phyloP scores from a whole-genome alignment of 2,797 vertebrate species.

The Glossophaga mutica region DNA sequence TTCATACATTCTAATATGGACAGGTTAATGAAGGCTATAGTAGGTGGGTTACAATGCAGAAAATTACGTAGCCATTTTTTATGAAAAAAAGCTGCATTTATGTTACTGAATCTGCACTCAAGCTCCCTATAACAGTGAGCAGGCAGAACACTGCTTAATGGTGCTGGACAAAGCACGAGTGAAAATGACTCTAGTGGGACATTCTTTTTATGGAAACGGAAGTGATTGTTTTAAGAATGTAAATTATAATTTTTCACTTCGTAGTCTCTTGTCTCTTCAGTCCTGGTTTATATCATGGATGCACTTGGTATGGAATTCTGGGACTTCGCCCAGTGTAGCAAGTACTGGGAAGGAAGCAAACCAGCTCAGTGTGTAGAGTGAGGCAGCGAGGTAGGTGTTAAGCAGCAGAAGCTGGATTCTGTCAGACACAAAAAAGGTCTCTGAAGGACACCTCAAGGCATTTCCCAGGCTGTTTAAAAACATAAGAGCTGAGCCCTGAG shows the following conservation, averaged over 20 bases:
- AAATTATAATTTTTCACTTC: background rate
- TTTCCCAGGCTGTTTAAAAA: background rate
- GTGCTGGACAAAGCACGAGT: background rate
- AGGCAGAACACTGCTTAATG: conserved; percentile 31
- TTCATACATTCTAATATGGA: background rate
- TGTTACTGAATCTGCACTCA: background rate
- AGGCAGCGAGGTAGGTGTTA: rapidly evolving
- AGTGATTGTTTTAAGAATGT: conserved; percentile 41
- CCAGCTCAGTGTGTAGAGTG: background rate
- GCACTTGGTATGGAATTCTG: background rate
- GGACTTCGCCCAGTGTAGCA: background rate
- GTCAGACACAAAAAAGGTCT: background rate
- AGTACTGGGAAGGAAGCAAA: background rate
- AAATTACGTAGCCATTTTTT: background rate
- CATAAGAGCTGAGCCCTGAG: background rate
- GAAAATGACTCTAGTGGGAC: conserved; percentile 12
- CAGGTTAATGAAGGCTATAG: background rate
- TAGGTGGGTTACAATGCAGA: background rate
- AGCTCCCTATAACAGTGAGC: background rate
- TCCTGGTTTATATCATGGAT: background rate
- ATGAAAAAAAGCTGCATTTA: background rate
- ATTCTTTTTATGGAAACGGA: conserved; percentile 11
- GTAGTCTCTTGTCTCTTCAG: conserved; percentile 18
- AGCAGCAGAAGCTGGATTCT: background rate
- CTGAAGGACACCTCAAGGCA: background rate